Percentiles rank a stretch among this genome's conserved stretches.
Conservation (phyloP, 2,113 vertebrate species). For the Chloropsis hardwickii region DNA sequence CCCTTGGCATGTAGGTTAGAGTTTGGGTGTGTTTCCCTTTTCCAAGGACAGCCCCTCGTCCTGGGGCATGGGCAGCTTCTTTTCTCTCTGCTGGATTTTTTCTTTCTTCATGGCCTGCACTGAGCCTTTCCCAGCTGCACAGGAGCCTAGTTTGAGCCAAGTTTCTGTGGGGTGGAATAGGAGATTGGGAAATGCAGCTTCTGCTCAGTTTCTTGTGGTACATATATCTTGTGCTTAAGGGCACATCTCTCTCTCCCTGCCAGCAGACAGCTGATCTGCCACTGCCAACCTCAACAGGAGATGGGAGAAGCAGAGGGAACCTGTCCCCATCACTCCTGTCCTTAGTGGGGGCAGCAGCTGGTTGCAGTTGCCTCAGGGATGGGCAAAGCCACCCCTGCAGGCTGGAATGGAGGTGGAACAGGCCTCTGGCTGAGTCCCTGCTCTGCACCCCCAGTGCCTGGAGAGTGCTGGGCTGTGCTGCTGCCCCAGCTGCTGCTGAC, state of each 20-base stretch:
- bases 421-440: background rate
- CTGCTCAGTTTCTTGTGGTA: background rate
- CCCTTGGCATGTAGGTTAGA: background rate
- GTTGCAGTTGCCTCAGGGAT: background rate
- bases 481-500: background rate
- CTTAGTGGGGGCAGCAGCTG: background rate
- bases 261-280: background rate
- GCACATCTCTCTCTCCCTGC: rapidly evolving
- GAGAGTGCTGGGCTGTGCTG: rapidly evolving
- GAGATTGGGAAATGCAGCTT: background rate
- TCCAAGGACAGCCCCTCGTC: background rate
- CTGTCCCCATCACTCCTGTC: background rate
- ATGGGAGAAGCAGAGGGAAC: background rate
- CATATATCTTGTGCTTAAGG: background rate
- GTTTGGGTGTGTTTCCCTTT: background rate
- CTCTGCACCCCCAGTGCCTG: background rate
- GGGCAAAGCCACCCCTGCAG: background rate
- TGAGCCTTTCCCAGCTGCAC: background rate
- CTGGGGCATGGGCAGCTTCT: background rate
- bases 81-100: background rate
- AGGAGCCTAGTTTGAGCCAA: background rate
- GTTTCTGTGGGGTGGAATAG: rapidly evolving
- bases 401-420: background rate
- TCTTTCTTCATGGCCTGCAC: rapidly evolving
- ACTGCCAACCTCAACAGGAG: background rate